Evolutionary conservation across 2,888 invertebrate genomes (phyloP).

Genomic region (Macaria liturata): DNA sequence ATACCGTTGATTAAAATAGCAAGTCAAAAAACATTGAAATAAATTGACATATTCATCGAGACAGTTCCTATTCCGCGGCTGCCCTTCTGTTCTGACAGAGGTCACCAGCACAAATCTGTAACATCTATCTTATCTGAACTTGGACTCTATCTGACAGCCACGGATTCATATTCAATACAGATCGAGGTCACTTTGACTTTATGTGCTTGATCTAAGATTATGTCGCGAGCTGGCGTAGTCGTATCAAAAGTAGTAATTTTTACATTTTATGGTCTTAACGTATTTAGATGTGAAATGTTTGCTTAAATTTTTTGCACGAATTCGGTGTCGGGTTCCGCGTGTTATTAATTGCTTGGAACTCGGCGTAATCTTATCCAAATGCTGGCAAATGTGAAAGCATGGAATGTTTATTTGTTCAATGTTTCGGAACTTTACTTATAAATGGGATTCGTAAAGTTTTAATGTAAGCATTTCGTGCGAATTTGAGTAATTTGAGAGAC

Average conservation of each 20-base stretch:
- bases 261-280: neutral
- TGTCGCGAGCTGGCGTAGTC: neutral
- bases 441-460: too few species aligned
- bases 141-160: constrained; percentile 17
- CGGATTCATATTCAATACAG: constrained; percentile 18
- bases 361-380: constrained; percentile 45
- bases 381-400: neutral
- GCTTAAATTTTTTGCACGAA: constrained; percentile 32
- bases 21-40: too few species aligned
- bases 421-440: too few species aligned
- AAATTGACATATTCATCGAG: neutral
- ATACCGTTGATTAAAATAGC: too few species aligned
- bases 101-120: constrained; percentile 10
- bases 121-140: constrained; percentile 10
- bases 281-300: constrained; percentile 25
- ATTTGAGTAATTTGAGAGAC: too few species aligned
- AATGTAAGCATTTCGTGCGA: too few species aligned
- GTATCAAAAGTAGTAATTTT: constrained; percentile 19
- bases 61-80: neutral
- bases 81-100: constrained; percentile 10
- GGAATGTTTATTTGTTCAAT: too few species aligned
- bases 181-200: constrained; percentile 25
- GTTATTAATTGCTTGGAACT: constrained; percentile 51
- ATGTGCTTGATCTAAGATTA: constrained; percentile 10
- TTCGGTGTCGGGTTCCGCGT: constrained; percentile 35